phyloP scores from a whole-genome alignment of 2,797 vertebrate species.

The Pyrrhura leucotis region DNA sequence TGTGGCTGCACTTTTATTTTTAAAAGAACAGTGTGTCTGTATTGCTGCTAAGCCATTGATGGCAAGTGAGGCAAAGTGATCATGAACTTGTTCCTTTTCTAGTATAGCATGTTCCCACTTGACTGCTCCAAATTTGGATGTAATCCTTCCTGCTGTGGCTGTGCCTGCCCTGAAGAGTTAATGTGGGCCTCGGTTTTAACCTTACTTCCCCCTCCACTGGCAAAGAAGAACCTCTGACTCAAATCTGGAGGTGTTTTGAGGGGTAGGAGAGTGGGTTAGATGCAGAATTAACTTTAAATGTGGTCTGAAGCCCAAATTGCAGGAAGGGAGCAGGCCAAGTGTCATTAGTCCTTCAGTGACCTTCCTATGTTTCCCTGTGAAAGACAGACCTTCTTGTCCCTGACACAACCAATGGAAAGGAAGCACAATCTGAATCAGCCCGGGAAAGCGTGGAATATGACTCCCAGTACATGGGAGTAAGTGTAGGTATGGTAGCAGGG shows the following conservation, averaged over 20 bases:
- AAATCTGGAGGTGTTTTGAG: constrained; percentile 51
- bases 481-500: not conserved
- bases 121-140: not conserved
- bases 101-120: not conserved
- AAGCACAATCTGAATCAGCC: not conserved
- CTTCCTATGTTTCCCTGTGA: constrained; percentile 8
- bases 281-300: constrained; percentile 11
- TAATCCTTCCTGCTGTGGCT: not conserved
- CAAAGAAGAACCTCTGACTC: constrained; percentile 25
- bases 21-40: constrained; percentile 30
- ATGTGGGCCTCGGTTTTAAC: not conserved
- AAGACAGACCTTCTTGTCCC: not conserved
- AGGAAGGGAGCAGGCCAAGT: constrained; percentile 10
- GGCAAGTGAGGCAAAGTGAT: not conserved
- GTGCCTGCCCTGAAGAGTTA: not conserved
- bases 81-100: not conserved
- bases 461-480: not conserved
- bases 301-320: constrained; percentile 23
- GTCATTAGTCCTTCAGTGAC: constrained; percentile 58
- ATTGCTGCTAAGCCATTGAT: not conserved
- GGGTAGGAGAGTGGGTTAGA: constrained; percentile 22
- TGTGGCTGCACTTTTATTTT: constrained; percentile 59
- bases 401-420: not conserved
- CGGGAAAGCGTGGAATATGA: not conserved
- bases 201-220: not conserved